A percentile compares a stretch with the other conserved stretches of the same genome.
phyloP scores from a whole-genome alignment of 2,888 invertebrate species.

The Nymphalis urticae region DNA sequence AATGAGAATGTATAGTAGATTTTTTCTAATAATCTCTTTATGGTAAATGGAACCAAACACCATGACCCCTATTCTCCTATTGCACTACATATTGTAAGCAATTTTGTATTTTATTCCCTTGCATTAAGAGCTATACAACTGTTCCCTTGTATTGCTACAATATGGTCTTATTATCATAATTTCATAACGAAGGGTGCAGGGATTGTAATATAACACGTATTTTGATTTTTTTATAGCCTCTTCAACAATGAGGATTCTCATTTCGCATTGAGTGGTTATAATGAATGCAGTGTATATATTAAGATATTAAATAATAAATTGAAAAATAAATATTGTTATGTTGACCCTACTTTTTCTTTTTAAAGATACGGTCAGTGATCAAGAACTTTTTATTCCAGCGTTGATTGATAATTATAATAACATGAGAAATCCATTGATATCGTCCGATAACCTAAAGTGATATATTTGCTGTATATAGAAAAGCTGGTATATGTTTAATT shows the following conservation, averaged over 20 bases:
- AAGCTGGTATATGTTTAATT: no score
- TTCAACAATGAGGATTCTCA: constrained; percentile 55
- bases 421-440: no score
- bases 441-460: no score
- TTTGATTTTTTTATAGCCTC: constrained; percentile 65
- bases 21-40: constrained; percentile 66
- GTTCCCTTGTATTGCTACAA: constrained; percentile 27
- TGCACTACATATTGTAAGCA: constrained; percentile 22
- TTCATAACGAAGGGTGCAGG: constrained; percentile 72
- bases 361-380: no score
- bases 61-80: constrained; percentile 45
- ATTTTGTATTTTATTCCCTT: constrained; percentile 39
- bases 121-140: constrained; percentile 37
- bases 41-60: constrained; percentile 55
- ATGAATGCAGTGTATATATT: constrained; percentile 11
- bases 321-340: not conserved
- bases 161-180: constrained; percentile 66
- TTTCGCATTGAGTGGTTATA: constrained; percentile 51
- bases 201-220: constrained; percentile 71
- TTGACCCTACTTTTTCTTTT: not conserved
- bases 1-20: constrained; percentile 66
- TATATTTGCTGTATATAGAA: no score
- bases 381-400: no score
- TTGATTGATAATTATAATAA: no score
- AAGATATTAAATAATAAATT: not conserved